Evolutionary conservation across 2,888 invertebrate genomes (phyloP), one percentile per base, ranked within the genome.

Genomic region (Argynnis bischoffii): DNA sequence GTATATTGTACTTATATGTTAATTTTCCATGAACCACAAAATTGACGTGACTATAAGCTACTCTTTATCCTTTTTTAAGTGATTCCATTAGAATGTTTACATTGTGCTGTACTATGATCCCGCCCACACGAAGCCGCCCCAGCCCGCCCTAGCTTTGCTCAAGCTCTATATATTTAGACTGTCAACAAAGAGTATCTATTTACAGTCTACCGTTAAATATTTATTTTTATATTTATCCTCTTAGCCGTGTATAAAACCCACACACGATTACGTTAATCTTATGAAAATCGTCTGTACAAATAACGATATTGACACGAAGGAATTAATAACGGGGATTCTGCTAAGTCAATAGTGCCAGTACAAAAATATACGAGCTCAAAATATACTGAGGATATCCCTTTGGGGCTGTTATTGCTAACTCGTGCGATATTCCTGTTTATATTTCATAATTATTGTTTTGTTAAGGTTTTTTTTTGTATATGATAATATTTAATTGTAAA

Each of bases 211-310:
- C 6, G 6, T n/a, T n/a, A 14, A n/a, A 50, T 50, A 50, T 50
- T n/a, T 50, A 50, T 50, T 50, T 50, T 15, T 14, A 50, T 50
- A 50, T 16, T 50, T n/a, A 50, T 50, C 50, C 50, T 11, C 8
- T 41, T 41, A 41, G 0, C n/a, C n/a, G n/a, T n/a, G 6, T 6
- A 15, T 6, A 50, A 13, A 54, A 26, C 51, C 21, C 56, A 55
- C 57, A 64, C 63, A 59, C 63, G 48, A 65, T 67, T 60, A 54
- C 48, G 50, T 55, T 71, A 69, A 72, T 72, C 67, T 65, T 53
- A 50, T 56, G 59, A 69, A 71, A 69, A 67, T 67, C 60, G 63
- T 57, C 47, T 50, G 46, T 60, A 57, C 53, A 67, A 66, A 69
- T 63, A 64, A 57, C 69, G 63, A 60, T 66, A 69, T 71, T 69